Evolutionary conservation across 2,797 vertebrate genomes (phyloP).

Genomic region (Argyrosomus regius): DNA sequence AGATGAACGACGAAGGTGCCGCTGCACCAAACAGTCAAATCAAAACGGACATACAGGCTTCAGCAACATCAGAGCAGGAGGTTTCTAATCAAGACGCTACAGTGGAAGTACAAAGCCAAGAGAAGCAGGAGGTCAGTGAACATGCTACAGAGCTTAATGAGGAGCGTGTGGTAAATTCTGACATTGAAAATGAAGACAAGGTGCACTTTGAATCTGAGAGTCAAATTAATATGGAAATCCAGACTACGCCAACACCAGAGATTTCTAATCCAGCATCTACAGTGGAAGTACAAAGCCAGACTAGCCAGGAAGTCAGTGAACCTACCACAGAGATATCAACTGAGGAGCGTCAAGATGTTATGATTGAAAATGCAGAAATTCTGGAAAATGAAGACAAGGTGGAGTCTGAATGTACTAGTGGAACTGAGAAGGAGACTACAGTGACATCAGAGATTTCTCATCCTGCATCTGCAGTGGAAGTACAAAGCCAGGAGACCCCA

Average conservation of each 20-base stretch:
- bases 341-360: background rate
- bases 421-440: slow-evolving; percentile 1
- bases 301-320: slow-evolving; percentile 29
- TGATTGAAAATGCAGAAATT: slow-evolving; percentile 14
- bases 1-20: slow-evolving; percentile 5
- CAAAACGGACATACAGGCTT: slow-evolving; percentile 13
- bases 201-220: slow-evolving; percentile 10
- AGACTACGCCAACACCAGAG: slow-evolving; percentile 21
- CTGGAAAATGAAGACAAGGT: background rate
- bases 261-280: slow-evolving; percentile 18
- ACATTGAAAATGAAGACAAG: slow-evolving; percentile 29
- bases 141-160: slow-evolving; percentile 5
- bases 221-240: slow-evolving; percentile 17
- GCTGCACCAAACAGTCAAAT: slow-evolving; percentile 20
- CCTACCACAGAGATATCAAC: background rate
- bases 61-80: slow-evolving; percentile 17
- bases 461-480: slow-evolving; percentile 25
- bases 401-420: background rate
- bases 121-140: slow-evolving; percentile 35
- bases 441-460: slow-evolving; percentile 13
- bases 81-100: slow-evolving; percentile 11
- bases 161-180: slow-evolving; percentile 4
- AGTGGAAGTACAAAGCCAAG: slow-evolving; percentile 39
- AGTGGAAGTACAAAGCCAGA: slow-evolving; percentile 28
- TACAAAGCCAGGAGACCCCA: slow-evolving; percentile 30